Base-by-base conservation (phyloP, 2,113 vertebrate species). In the Forbesichthys agassizii region DNA sequence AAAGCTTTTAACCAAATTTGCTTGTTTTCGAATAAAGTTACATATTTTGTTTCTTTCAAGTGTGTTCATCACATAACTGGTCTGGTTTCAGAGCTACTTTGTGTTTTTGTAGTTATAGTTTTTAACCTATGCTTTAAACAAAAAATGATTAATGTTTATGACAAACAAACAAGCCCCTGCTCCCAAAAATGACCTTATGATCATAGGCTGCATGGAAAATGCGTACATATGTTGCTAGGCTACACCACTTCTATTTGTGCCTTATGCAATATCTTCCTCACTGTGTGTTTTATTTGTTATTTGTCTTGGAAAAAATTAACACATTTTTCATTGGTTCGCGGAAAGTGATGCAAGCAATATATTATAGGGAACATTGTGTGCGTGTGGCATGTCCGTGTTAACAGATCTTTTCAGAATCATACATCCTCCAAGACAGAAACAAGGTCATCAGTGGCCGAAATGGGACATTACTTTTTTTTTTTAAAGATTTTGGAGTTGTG, bases 211-310 rank as follows among this genome's bases (percentile, higher is more conserved):
- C 56, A 58, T 58, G 56, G 70, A 63, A 27, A 11, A 33, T 58
- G 57, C 67, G 58, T 66, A 65, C 75, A 88, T 88, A 85, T 90
- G 91, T 92, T 85, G 90, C 88, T 89, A 90, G 92, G 90, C 93
- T 93, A 91, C 27, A 27, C 90, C 89, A 91, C 92, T 91, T 90
- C 93, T 89, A 88, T 93, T 86, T 93, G 95, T 96, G 95, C 95
- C 95, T 97, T 97, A 96, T 84, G 90, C 90, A 90, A 82, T 90
- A 84, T 91, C 81, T 75, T 66, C 2, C 2, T 68, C 89, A 89
- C 85, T 68, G 87, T 57, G 49, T 52, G 16, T 16, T 16, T 16
- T 16, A 16, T 16, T 16, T 16, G 16, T 16, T 16, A 7, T 42
- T 42, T 84, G 91, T 95, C 93, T 94, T 95, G 93, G 85, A 82